These are phyloP conservation scores for Acinonyx jubatus DNA, from an alignment of 2,113 vertebrate species.

Conservation along the genomic window DNA sequence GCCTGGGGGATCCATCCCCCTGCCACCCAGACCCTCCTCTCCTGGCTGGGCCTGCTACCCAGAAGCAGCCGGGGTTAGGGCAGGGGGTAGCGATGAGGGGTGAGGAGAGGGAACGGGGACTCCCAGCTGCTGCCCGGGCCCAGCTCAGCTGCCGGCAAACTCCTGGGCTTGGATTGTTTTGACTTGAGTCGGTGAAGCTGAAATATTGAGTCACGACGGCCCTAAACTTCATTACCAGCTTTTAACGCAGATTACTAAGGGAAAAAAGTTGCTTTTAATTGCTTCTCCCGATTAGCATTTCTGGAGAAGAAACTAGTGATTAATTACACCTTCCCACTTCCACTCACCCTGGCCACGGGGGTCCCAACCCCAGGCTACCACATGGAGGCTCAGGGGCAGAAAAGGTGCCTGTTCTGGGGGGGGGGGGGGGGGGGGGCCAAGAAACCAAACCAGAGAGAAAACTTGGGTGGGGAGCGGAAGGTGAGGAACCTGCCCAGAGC, in stretches of 20 bases:
- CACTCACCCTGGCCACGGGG: not conserved
- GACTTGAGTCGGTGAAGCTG: constrained; percentile 87
- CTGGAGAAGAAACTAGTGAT: constrained; percentile 84
- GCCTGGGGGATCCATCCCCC: not conserved
- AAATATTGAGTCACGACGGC: constrained; percentile 87
- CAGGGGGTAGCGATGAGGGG: fast-evolving
- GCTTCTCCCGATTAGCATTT: constrained; percentile 88
- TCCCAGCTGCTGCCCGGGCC: constrained; percentile 28
- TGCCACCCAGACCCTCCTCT: not conserved
- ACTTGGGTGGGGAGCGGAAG: fast-evolving
- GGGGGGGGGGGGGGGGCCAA: not conserved
- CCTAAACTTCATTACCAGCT: constrained; percentile 89
- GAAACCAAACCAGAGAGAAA: not conserved
- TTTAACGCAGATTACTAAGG: constrained; percentile 88
- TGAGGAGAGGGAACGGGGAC: not conserved
- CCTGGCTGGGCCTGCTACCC: not conserved
- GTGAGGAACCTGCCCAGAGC: not conserved
- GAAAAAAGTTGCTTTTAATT: constrained; percentile 88
- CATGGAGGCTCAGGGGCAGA: not conserved
- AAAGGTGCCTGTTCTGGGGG: not conserved
- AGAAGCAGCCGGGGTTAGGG: not conserved
- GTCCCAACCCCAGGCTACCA: not conserved
- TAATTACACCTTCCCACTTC: constrained; percentile 79
- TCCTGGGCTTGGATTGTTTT: constrained; percentile 84
- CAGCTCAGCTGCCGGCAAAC: constrained; percentile 74